Evolutionary conservation across 2,113 vertebrate species (phyloP).

Genomic region (Circaetus gallicus): DNA sequence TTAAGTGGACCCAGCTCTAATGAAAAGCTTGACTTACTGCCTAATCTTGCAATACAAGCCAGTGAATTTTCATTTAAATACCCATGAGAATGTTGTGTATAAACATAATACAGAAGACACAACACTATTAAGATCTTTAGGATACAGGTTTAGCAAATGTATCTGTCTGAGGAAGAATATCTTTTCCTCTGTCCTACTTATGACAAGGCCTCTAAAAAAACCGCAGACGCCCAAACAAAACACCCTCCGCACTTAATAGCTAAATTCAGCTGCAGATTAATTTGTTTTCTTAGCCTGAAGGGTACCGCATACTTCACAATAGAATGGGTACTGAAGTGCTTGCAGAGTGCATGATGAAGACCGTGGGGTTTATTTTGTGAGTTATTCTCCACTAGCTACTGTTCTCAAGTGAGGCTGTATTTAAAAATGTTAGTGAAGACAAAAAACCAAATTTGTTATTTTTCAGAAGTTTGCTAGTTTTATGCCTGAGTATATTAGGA

Average conservation of each 20-base stretch:
- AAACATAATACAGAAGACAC: not conserved
- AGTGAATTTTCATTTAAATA: not conserved
- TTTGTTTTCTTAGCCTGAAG: not conserved
- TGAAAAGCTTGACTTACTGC: not conserved
- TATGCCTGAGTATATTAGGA: not conserved
- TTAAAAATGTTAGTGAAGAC: not conserved
- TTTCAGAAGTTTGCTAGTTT: not conserved
- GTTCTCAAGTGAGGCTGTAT: not conserved
- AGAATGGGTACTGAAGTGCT: not conserved
- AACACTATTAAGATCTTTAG: not conserved
- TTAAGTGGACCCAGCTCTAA: not conserved
- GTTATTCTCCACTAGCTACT: not conserved
- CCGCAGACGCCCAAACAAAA: not conserved
- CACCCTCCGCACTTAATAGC: not conserved
- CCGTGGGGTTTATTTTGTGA: not conserved
- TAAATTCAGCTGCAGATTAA: not conserved
- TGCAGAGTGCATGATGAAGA: not conserved
- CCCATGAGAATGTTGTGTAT: not conserved
- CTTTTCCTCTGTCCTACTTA: not conserved
- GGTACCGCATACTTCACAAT: not conserved
- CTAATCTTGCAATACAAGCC: not conserved
- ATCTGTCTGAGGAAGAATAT: not conserved
- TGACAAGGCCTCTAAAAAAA: not conserved
- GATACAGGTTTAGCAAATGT: not conserved
- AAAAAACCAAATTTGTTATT: not conserved